These are phyloP conservation scores for Syngnathoides biaculeatus DNA, from an alignment of 2,113 vertebrate species.

Conservation along the genomic window DNA sequence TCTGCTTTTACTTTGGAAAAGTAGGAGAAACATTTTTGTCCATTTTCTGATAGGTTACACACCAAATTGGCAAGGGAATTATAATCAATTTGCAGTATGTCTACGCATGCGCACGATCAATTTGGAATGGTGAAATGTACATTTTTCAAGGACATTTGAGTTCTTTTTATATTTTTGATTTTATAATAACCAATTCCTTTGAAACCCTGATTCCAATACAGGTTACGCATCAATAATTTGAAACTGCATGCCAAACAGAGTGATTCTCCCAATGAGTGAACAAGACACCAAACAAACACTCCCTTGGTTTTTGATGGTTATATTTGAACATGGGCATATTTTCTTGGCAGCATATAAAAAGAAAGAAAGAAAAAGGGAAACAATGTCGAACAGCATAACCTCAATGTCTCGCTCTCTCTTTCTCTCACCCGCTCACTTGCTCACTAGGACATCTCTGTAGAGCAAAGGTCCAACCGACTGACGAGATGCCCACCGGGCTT, in stretches of 20 bases:
- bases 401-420: constrained; percentile 39
- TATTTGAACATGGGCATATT: constrained; percentile 77
- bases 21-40: too few species aligned
- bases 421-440: constrained; percentile 29
- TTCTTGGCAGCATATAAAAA: constrained; percentile 78
- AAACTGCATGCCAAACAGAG: not conserved
- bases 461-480: constrained; percentile 62
- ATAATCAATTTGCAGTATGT: too few species aligned
- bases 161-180: not conserved
- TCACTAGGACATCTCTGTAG: constrained; percentile 65
- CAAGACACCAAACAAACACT: constrained; percentile 51
- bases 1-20: too few species aligned
- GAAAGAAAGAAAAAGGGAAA: constrained; percentile 61
- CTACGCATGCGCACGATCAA: too few species aligned
- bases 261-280: constrained; percentile 4
- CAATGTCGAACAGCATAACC: constrained; percentile 67
- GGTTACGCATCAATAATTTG: not conserved
- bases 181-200: not conserved
- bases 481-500: constrained; percentile 50
- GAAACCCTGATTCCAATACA: not conserved
- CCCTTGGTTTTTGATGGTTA: constrained; percentile 70
- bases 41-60: too few species aligned
- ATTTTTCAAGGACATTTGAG: not conserved
- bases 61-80: too few species aligned
- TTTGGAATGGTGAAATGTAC: not conserved